Percentiles rank a stretch among this genome's conserved stretches.
Evolutionary conservation across 2,797 vertebrate genomes (phyloP).

Genomic region (Paedocypris micromegethes): DNA sequence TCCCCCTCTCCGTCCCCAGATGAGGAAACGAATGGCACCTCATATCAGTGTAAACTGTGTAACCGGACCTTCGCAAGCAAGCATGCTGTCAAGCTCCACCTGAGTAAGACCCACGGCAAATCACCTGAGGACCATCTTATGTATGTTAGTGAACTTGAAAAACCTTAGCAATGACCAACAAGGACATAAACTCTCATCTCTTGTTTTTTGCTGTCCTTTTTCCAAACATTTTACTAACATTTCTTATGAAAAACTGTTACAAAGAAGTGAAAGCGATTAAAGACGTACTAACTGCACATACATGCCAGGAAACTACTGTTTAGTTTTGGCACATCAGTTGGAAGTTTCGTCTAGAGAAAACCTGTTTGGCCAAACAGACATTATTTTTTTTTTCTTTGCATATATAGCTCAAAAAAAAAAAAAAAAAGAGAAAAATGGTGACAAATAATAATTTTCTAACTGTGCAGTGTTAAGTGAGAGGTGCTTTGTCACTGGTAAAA

Average conservation of each 20-base stretch:
- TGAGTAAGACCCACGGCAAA: slow-evolving; percentile 98
- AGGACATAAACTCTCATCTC: slow-evolving; percentile 58
- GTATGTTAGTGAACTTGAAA: slow-evolving; percentile 93
- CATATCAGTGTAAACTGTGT: slow-evolving; percentile 97
- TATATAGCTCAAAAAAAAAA: slow-evolving; percentile 50
- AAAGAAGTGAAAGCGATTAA: slow-evolving; percentile 55
- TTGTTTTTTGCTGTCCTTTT: slow-evolving; percentile 43
- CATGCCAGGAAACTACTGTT: slow-evolving; percentile 90
- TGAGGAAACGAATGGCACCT: slow-evolving; percentile 79
- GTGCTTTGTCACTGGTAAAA: slow-evolving; percentile 81
- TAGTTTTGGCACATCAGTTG: slow-evolving; percentile 85
- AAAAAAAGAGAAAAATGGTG: slow-evolving; percentile 33
- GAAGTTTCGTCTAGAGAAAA: slow-evolving; percentile 59
- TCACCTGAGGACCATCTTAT: slow-evolving; percentile 98
- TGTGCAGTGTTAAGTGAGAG: slow-evolving; percentile 84
- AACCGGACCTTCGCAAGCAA: slow-evolving; percentile 99
- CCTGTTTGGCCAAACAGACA: slow-evolving; percentile 64
- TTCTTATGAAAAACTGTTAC: slow-evolving; percentile 53
- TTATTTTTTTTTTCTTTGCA: slow-evolving; percentile 56
- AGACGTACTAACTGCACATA: slow-evolving; percentile 79
- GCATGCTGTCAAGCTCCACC: slow-evolving; percentile 97
- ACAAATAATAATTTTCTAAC: slow-evolving; percentile 69
- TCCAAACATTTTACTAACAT: slow-evolving; percentile 69
- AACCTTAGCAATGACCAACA: slow-evolving; percentile 81
- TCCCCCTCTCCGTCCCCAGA: slow-evolving; percentile 79